phyloP scores from a whole-genome alignment of 2,113 vertebrate genomes.

The Ailuropoda melanoleuca region DNA sequence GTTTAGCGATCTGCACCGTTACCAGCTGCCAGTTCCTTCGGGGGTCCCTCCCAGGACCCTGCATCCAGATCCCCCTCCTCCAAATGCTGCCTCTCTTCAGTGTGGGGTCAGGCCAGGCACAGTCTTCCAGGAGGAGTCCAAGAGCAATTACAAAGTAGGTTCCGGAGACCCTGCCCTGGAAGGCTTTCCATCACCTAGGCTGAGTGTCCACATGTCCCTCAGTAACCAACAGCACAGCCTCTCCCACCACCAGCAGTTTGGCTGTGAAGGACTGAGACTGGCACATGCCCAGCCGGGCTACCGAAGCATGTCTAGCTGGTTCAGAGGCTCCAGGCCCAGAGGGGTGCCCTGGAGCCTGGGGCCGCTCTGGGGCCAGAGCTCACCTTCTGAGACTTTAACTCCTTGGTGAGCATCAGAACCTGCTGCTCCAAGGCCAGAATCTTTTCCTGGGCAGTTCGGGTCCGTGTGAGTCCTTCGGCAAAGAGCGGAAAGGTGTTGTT shows the following conservation, averaged over 20 bases:
- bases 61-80: neutral
- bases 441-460: constrained; percentile 80
- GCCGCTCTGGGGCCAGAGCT: constrained; percentile 1
- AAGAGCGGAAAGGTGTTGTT: constrained; percentile 81
- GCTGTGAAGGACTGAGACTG: neutral
- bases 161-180: neutral
- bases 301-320: fast-evolving
- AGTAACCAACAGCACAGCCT: neutral
- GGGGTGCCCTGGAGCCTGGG: neutral
- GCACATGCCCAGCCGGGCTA: fast-evolving
- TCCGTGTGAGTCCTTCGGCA: constrained; percentile 72
- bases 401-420: constrained; percentile 87
- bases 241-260: neutral
- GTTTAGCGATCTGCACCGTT: neutral
- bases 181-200: neutral
- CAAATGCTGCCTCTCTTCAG: neutral
- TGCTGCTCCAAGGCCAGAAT: constrained; percentile 87
- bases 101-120: neutral
- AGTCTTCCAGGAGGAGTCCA: neutral
- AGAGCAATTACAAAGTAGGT: neutral
- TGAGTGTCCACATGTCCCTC: neutral
- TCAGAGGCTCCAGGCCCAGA: neutral
- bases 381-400: constrained; percentile 95
- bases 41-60: neutral
- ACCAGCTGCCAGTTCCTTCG: neutral